Evolutionary conservation across 2,113 vertebrate species (phyloP).

Genomic region (Fregetta grallaria): DNA sequence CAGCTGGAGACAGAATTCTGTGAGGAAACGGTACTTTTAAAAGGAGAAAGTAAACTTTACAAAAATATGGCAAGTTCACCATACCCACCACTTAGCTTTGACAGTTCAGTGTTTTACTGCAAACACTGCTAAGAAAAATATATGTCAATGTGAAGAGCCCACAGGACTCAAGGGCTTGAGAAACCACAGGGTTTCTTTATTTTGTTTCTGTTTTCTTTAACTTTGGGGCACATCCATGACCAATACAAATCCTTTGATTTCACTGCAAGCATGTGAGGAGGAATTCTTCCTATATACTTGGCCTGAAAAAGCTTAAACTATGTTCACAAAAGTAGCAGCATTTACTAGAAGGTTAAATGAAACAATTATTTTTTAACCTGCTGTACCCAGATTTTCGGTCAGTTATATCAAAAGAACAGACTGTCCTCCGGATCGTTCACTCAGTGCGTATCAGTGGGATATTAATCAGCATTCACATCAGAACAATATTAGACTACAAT

Average conservation of each 20-base stretch:
- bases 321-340: background rate
- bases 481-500: background rate
- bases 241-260: background rate
- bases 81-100: background rate
- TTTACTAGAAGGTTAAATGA: conserved; percentile 1
- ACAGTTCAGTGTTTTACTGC: conserved; percentile 1
- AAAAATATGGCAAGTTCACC: background rate
- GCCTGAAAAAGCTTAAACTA: conserved; percentile 32
- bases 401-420: background rate
- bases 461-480: background rate
- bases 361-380: background rate
- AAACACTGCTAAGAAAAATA: background rate
- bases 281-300: background rate
- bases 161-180: background rate
- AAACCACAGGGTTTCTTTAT: background rate
- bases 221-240: background rate
- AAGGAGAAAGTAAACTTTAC: background rate
- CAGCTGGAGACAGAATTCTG: background rate
- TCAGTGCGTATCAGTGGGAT: background rate
- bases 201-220: background rate
- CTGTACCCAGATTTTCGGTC: background rate
- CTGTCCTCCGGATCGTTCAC: background rate
- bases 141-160: background rate
- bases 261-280: background rate
- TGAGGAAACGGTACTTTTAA: background rate